A percentile compares a stretch with the other conserved stretches of the same genome.
These are phyloP conservation scores for Caradrina kadenii DNA, from an alignment of 2,888 invertebrate genomes.

Conservation along the genomic window DNA sequence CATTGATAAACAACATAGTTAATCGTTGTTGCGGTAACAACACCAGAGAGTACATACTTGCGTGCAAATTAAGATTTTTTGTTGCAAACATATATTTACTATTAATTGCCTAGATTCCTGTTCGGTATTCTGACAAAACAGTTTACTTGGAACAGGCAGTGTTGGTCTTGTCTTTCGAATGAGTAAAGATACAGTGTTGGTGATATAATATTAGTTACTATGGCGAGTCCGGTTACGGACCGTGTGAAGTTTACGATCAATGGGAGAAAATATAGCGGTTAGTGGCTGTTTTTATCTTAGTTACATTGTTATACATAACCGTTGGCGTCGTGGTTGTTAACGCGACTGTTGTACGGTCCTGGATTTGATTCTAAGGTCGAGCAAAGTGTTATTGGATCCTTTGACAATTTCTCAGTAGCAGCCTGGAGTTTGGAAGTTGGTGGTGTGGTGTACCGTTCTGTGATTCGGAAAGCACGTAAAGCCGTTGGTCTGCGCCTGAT, in stretches of 20 bases:
- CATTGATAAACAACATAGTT: neutral
- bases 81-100: neutral
- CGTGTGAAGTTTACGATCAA: slow-evolving; percentile 70
- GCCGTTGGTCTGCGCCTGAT: too few relatives aligned
- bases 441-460: too few relatives aligned
- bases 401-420: too few relatives aligned
- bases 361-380: too few relatives aligned
- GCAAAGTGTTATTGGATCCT: too few relatives aligned
- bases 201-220: neutral
- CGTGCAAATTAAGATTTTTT: neutral
- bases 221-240: slow-evolving; percentile 58
- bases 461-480: too few relatives aligned
- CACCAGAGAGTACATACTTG: neutral
- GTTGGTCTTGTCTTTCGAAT: neutral
- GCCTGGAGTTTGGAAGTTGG: too few relatives aligned
- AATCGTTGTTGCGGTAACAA: slow-evolving; percentile 16
- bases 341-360: too few relatives aligned
- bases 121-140: neutral
- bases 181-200: neutral
- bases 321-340: too few relatives aligned
- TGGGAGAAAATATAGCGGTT: slow-evolving; percentile 68
- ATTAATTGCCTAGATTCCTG: slow-evolving; percentile 8
- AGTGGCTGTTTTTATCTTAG: slow-evolving; percentile 12
- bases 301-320: neutral
- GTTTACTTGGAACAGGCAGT: neutral